A percentile compares a stretch with the other conserved stretches of the same genome.
phyloP scores from a whole-genome alignment of 2,113 vertebrate genomes.

The Propithecus coquereli region DNA sequence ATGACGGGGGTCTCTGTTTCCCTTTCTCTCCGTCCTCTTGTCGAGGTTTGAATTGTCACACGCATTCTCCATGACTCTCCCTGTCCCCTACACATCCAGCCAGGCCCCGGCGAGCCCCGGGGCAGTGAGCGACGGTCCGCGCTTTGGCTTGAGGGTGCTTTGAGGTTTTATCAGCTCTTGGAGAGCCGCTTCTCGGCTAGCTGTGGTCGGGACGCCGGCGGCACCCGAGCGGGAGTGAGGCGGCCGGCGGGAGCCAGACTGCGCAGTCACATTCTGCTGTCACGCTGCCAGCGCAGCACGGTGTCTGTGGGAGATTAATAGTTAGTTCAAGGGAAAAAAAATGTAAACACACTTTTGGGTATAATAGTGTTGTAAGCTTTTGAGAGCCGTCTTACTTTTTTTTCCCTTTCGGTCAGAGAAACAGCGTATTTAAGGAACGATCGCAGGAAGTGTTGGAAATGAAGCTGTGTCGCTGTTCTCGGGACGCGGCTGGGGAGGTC shows the following conservation, averaged over 20 bases:
- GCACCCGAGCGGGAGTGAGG: neutral
- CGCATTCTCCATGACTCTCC: rapidly evolving
- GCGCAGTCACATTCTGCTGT: neutral
- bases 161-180: neutral
- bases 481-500: neutral
- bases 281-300: neutral
- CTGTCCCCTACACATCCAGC: rapidly evolving
- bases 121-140: neutral
- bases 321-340: neutral
- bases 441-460: neutral
- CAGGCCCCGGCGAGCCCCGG: rapidly evolving
- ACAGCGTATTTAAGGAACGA: neutral
- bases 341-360: neutral
- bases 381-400: neutral
- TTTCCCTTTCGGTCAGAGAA: neutral
- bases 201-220: neutral
- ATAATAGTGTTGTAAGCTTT: neutral
- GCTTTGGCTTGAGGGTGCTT: neutral
- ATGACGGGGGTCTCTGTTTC: neutral
- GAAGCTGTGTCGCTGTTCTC: neutral
- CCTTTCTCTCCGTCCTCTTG: too few species aligned
- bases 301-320: neutral
- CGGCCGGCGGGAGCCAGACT: neutral
- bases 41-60: neutral
- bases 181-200: neutral